Evolutionary conservation across 1,140 invertebrate genomes (phyloP).

Genomic region (Panagrolaimus sp.): DNA sequence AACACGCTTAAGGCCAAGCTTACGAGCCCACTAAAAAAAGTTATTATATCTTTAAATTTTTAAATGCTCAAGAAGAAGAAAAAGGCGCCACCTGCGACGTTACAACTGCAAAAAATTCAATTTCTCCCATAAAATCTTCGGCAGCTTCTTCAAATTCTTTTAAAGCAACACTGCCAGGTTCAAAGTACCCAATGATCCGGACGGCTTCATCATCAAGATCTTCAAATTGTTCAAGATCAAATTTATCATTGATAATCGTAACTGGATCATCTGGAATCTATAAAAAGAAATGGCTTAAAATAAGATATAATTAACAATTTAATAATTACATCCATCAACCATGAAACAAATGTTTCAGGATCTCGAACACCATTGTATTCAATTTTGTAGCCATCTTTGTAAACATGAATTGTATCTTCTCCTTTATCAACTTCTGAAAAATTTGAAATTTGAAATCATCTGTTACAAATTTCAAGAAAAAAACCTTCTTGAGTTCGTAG

Average conservation of each 20-base stretch:
- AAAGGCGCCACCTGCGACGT: conserved; percentile 48
- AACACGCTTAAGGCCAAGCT: conserved; percentile 55
- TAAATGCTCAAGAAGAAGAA: conserved; percentile 9
- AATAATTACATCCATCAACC: conserved; percentile 55
- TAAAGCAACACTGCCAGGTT: conserved; percentile 56
- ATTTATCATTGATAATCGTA: conserved; percentile 59
- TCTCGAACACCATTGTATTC: conserved; percentile 59
- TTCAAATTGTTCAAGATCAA: conserved; percentile 59
- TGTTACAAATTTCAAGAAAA: neutral
- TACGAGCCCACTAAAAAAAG: conserved; percentile 55
- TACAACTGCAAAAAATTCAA: conserved; percentile 59
- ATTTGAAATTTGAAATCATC: conserved; percentile 12
- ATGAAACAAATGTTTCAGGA: conserved; percentile 59
- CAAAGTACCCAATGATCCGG: conserved; percentile 59
- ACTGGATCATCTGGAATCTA: conserved; percentile 59
- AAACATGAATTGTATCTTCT: conserved; percentile 59
- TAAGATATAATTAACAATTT: neutral
- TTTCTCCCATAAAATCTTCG: conserved; percentile 59
- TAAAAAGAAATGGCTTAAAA: conserved; percentile 17
- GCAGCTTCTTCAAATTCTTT: conserved; percentile 59
- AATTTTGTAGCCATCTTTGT: conserved; percentile 59
- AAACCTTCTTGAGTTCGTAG: conserved; percentile 53
- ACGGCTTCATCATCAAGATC: conserved; percentile 56
- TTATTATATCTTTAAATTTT: neutral
- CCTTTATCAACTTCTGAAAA: conserved; percentile 57